Base-by-base conservation (phyloP, 2,113 vertebrate species). In the Syngnathus floridae region DNA sequence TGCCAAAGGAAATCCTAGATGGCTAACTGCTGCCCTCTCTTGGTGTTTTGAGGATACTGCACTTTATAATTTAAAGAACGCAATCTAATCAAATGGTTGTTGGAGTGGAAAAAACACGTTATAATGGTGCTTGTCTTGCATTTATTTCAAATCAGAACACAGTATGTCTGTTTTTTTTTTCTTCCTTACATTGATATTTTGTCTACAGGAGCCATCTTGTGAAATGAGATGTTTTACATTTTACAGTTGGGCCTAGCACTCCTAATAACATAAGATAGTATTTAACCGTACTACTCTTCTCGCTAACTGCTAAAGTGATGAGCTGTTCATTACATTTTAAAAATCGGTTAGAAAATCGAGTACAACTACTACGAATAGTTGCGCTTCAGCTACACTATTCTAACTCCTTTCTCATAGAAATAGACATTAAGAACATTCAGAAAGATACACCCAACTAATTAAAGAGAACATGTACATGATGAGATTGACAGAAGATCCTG, bases 11-110 rank as follows among this genome's bases (percentile, higher is more conserved):
- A 36, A 35, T 65, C 37, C 66, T 62, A 0, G 10, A 45, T 65
- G 75, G 72, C 73, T 72, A 36, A 52, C 67, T 82, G 82, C 81
- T 84, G 84, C 80, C 81, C 82, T 77, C 84, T 88, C 58, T 65
- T 77, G 87, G 79, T 41, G 36, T 1, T 13, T 65, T 14, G 16
- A 14, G 12, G 13, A 19, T 26, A 12, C 2, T 26, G 59, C 5
- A 16, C 7, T 31, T 31, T 3, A 31, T 31, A 31, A 31, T 31
- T 31, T 31, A 3, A 31, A 26, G 26, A 26, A 31, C 3, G 26
- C 26, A 31, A 31, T 31, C 26, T 31, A 31, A 31, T 31, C 26
- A 31, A 3, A 31, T 31, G 26, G 3, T 31, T 31, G 26, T 31
- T 31, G 43, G 1, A 19, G 5, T 48, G 16, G 45, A 48, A 48